phyloP scores from a whole-genome alignment of 2,888 invertebrate genomes.

The Neoitamus cyanurus region DNA sequence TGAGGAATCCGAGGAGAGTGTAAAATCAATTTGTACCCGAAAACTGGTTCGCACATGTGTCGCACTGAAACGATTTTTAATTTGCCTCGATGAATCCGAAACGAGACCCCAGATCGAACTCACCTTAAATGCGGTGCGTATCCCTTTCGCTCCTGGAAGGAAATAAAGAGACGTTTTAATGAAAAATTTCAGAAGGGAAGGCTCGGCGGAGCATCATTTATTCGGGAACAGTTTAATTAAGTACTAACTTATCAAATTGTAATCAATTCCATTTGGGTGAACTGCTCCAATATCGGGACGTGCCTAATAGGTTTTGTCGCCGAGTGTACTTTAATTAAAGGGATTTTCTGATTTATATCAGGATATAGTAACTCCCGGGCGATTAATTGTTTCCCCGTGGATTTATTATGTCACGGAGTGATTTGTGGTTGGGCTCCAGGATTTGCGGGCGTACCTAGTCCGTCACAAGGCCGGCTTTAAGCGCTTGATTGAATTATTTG shows the following conservation, averaged over 20 bases:
- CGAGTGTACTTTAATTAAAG: conserved; percentile 46
- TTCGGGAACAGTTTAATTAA: conserved; percentile 32
- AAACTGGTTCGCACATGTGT: background rate
- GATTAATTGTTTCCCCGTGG: conserved; percentile 55
- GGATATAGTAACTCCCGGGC: conserved; percentile 50
- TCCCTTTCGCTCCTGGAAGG: background rate
- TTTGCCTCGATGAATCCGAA: background rate
- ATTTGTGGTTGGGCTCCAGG: conserved; percentile 53
- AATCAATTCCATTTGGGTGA: conserved; percentile 28
- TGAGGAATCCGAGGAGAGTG: background rate
- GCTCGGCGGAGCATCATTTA: background rate
- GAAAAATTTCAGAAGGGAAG: background rate
- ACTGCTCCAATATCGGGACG: conserved; percentile 8
- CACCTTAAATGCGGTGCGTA: background rate
- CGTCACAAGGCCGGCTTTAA: conserved; percentile 11
- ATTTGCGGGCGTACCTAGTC: conserved; percentile 30
- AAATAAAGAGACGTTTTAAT: conserved; percentile 1
- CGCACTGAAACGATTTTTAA: background rate
- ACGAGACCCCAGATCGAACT: background rate
- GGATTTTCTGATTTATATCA: conserved; percentile 43
- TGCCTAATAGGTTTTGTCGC: conserved; percentile 32
- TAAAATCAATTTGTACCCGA: background rate
- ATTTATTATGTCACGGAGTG: conserved; percentile 56
- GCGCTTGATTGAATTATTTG: conserved; percentile 30
- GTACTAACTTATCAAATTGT: conserved; percentile 24